Evolutionary conservation across 1,140 invertebrate species (phyloP), one percentile per base, ranked within the genome.

Genomic region (Ectropis grisescens): DNA sequence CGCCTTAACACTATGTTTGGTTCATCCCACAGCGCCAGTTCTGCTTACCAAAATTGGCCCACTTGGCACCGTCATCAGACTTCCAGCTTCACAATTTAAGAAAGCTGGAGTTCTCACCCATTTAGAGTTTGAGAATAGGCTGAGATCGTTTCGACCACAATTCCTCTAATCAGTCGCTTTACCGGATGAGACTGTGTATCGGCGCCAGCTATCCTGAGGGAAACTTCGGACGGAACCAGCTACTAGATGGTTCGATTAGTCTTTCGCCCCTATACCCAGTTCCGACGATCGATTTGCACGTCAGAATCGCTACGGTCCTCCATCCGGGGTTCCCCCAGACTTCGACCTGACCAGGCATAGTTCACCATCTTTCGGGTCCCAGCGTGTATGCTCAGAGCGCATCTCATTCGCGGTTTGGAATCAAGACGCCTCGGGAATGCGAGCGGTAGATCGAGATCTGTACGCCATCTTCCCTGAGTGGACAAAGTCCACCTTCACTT

Each of bases 161-260:
- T 79, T 82, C 89, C 89, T 91, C 90, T 92, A 91, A 92, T 91
- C 90, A 91, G 91, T 92, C 87, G 89, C 91, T 92, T 90, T 91
- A 91, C 86, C 85, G 79, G 82, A 87, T 87, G 82, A 85, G 78
- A 88, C 85, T 87, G 82, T 58, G 37, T 47, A 56, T 59, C 76
- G 82, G 84, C 82, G 80, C 85, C 86, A 87, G 86, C 87, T 89
- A 89, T 93, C 91, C 91, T 93, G 90, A 90, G 90, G 89, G 90
- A 93, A 93, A 93, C 90, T 93, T 93, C 90, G 87, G 90, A 88
- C 83, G 90, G 89, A 93, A 93, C 91, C 90, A 92, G 89, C 91
- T 92, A 92, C 89, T 91, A 93, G 90, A 92, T 88, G 87, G 89
- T 93, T 93, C 91, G 90, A 94, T 93, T 93, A 90, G 91, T 93